These are phyloP conservation scores for Drosophila leontia DNA, from an alignment of 1,140 invertebrate species.

Conservation along the genomic window DNA sequence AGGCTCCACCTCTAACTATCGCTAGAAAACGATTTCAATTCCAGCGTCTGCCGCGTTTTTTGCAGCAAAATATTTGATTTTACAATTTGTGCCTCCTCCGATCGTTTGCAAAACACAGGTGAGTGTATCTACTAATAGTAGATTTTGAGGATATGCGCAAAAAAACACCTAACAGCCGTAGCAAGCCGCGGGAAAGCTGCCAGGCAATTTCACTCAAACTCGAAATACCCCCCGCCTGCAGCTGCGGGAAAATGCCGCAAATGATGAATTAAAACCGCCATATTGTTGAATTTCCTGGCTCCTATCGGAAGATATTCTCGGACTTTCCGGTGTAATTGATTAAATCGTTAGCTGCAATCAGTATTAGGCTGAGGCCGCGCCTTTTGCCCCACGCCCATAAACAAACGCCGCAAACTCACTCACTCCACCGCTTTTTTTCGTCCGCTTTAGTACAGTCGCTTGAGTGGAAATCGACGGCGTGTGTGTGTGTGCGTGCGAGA, in stretches of 20 bases:
- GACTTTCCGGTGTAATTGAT: slow-evolving; percentile 8
- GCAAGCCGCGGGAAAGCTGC: slow-evolving; percentile 1
- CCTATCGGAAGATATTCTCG: not conserved
- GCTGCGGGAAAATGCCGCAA: slow-evolving; percentile 66
- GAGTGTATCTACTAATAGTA: slow-evolving; percentile 20
- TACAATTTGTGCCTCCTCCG: slow-evolving; percentile 41
- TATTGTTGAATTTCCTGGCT: slow-evolving; percentile 46
- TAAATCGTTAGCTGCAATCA: slow-evolving; percentile 6
- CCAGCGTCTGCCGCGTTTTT: slow-evolving; percentile 69
- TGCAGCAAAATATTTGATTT: slow-evolving; percentile 45
- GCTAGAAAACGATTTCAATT: slow-evolving; percentile 24
- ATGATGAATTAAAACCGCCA: slow-evolving; percentile 77
- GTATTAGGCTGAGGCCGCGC: slow-evolving; percentile 17
- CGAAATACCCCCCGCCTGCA: slow-evolving; percentile 53
- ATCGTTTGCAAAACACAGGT: slow-evolving; percentile 45
- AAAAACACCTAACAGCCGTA: not conserved
- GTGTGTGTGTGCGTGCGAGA: slow-evolving; percentile 11
- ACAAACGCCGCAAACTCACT: slow-evolving; percentile 77
- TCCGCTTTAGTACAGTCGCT: slow-evolving; percentile 82
- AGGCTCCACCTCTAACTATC: not conserved
- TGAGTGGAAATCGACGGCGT: slow-evolving; percentile 55
- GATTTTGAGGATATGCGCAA: not conserved
- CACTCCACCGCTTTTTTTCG: slow-evolving; percentile 55
- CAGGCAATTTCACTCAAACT: slow-evolving; percentile 28
- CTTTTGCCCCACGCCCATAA: slow-evolving; percentile 72